Conservation (phyloP, 2,113 vertebrate species). For the Zeus faber region DNA sequence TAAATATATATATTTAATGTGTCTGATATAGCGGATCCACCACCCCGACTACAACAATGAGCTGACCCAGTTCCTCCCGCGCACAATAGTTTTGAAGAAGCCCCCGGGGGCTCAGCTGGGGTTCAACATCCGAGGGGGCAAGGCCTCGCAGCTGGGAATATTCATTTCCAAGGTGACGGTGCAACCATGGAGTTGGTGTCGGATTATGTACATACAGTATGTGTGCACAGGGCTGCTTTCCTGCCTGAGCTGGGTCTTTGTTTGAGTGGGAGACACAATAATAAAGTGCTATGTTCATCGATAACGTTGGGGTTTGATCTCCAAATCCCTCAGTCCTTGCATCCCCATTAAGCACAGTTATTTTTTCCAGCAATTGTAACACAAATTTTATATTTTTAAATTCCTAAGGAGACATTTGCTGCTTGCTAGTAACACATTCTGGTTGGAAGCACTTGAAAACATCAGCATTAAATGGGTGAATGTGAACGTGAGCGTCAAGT, state of each 20-base stretch:
- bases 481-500: no score
- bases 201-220: not conserved
- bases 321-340: not conserved
- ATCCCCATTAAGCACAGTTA: no score
- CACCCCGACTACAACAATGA: conserved; percentile 98
- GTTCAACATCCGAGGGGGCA: conserved; percentile 97
- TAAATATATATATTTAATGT: no score
- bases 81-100: conserved; percentile 88
- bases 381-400: no score
- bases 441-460: no score
- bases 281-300: no score
- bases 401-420: no score
- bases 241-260: not conserved
- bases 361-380: no score
- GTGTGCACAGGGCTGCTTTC: not conserved
- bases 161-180: conserved; percentile 93
- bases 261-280: not conserved
- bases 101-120: conserved; percentile 94
- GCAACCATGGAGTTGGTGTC: not conserved
- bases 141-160: conserved; percentile 95
- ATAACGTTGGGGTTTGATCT: no score
- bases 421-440: no score
- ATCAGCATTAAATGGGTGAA: no score
- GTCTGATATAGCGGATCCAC: conserved; percentile 80
- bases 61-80: conserved; percentile 92